Evolutionary conservation across 2,797 vertebrate genomes (phyloP).

Genomic region (Luscinia megarhynchos): DNA sequence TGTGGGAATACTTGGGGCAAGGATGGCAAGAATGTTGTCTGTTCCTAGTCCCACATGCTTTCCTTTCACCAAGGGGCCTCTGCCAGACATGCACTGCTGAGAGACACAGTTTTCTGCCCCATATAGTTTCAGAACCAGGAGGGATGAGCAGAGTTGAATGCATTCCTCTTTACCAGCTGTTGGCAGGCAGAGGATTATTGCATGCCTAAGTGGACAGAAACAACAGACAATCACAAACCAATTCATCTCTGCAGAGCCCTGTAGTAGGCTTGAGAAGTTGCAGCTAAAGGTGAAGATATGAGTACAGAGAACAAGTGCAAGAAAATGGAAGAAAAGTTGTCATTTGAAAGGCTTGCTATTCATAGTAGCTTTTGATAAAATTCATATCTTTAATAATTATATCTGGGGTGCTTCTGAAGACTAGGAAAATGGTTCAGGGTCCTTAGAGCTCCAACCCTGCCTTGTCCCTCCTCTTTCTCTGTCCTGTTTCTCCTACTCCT

Average conservation of each 20-base stretch:
- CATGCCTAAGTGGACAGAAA: neutral
- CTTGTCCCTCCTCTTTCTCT: neutral
- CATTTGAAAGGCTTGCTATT: neutral
- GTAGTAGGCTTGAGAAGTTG: neutral
- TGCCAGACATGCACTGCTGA: neutral
- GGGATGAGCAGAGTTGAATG: neutral
- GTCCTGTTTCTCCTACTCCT: neutral
- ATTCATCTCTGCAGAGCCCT: neutral
- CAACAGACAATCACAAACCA: neutral
- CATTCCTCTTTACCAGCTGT: neutral
- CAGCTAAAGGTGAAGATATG: neutral
- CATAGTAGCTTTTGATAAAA: neutral
- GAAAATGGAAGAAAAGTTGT: neutral
- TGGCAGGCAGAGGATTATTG: neutral
- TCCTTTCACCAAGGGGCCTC: neutral
- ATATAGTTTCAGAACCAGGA: neutral
- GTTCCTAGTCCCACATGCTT: neutral
- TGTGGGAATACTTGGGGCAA: neutral
- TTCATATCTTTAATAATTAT: neutral
- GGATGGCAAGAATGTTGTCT: neutral
- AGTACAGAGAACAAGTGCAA: neutral
- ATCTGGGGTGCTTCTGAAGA: neutral
- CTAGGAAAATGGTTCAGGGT: neutral
- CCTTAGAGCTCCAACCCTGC: neutral
- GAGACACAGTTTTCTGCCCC: neutral